A percentile compares a stretch with the other conserved stretches of the same genome.
Evolutionary conservation across 92 coral and sea anemone species (phyloP).

Genomic region (Epizoanthus stellaris): DNA sequence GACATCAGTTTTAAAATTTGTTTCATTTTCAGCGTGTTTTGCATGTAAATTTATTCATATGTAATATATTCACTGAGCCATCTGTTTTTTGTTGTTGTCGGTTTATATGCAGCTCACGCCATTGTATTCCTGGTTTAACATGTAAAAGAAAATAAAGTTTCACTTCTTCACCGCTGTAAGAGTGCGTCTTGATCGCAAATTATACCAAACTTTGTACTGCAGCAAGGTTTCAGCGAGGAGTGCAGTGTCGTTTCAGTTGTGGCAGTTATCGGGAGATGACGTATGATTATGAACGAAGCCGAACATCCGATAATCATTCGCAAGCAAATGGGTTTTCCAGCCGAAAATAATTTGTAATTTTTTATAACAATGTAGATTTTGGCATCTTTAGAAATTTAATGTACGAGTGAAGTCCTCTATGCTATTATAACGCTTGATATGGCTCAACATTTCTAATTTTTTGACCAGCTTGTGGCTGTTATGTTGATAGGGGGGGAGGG

Average conservation of each 20-base stretch:
- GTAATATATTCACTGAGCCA: background rate
- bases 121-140: conserved; percentile 21
- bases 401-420: background rate
- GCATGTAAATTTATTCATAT: conserved; percentile 36
- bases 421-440: background rate
- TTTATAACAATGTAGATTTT: background rate
- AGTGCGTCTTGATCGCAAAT: background rate
- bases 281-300: background rate
- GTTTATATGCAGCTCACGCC: conserved; percentile 20
- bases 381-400: background rate
- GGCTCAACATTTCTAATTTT: background rate
- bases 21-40: conserved; percentile 8
- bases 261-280: too few relatives aligned
- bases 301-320: background rate
- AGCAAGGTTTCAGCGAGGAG: background rate
- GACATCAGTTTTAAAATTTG: background rate
- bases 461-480: background rate
- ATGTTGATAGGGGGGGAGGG: too few relatives aligned
- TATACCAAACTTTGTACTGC: background rate
- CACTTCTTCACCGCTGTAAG: background rate
- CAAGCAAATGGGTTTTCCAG: background rate
- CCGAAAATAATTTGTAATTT: background rate
- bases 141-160: background rate
- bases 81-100: conserved; percentile 36
- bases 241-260: too few relatives aligned